These are phyloP conservation scores for Rhynchopsitta pachyrhyncha DNA, from an alignment of 2,113 vertebrate genomes.

Conservation along the genomic window DNA sequence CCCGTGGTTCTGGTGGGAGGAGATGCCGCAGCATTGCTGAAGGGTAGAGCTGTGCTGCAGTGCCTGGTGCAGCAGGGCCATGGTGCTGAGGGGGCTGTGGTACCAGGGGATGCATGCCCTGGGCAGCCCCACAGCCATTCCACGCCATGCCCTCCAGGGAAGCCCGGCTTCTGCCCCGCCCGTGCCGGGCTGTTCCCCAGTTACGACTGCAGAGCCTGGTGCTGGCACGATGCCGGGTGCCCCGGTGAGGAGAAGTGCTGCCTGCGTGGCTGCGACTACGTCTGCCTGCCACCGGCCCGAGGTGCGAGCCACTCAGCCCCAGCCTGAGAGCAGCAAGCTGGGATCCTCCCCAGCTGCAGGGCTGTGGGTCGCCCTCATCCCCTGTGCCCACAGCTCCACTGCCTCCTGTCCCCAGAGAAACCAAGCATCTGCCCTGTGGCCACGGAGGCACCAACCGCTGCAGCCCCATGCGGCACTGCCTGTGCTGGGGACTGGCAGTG, in stretches of 20 bases:
- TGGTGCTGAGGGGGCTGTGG: not conserved
- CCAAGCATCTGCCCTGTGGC: conserved; percentile 21
- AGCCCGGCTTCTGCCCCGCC: not conserved
- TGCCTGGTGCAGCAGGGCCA: not conserved
- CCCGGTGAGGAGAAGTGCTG: conserved; percentile 22
- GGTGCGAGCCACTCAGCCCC: not conserved
- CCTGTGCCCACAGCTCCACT: not conserved
- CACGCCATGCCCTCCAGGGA: rapidly evolving
- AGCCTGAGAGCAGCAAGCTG: not conserved
- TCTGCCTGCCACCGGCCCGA: not conserved
- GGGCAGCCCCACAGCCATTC: not conserved
- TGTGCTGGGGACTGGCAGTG: conserved; percentile 36
- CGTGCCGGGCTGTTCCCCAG: not conserved
- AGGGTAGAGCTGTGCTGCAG: not conserved
- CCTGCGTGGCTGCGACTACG: not conserved
- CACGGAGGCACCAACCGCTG: rapidly evolving
- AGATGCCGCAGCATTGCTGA: rapidly evolving
- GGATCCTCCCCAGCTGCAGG: not conserved
- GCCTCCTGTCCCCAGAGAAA: conserved; percentile 9
- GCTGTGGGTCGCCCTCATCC: rapidly evolving
- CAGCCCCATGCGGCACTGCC: rapidly evolving
- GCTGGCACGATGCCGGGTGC: not conserved
- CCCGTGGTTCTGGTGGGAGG: rapidly evolving
- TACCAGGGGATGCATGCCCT: not conserved
- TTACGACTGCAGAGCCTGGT: conserved; percentile 20